Evolutionary conservation across 2,113 vertebrate genomes (phyloP), one percentile per base, ranked within the genome.

Genomic region (Euleptes europaea): DNA sequence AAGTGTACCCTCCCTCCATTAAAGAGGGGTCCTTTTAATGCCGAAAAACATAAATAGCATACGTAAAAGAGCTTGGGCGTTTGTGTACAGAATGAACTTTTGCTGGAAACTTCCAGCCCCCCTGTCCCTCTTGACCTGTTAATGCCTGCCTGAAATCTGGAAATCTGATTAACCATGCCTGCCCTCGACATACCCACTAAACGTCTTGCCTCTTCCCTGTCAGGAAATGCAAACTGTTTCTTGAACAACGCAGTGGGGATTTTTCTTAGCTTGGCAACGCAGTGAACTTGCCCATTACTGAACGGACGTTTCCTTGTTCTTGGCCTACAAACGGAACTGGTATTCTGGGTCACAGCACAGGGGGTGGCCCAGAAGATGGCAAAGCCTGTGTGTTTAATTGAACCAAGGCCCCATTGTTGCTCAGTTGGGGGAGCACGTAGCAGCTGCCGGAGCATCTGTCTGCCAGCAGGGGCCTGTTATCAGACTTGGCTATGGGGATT

Each of bases 371-470:
- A 80, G 77, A 38, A 51, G 77, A 80, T 73, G 69, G 70, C 72
- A 60, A 63, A 85, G 42, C 14, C 51, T 65, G 49, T 85, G 69
- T 71, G n/a, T 80, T 73, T 60, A 65, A 65, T 65, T 85, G 54
- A 65, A 23, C 69, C 57, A 80, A 80, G 69, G 26, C n/a, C 77
- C 77, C 54, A 31, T 54, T 80, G 78, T 33, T 79, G 67, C 69
- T 85, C 67, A 79, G 67, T n/a, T 85, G 67, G 38, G 81, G 40
- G 70, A 10, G 15, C 15, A 57, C 79, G 54, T 49, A 80, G 77
- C 78, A 85, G 77, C 70, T 85, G 77, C 67, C 57, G 35, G 77
- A 85, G 84, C 84, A 80, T 80, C 84, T 85, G 77, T 73, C 84
- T 85, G 31, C 13, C 84, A 85, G 77, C 84, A 80, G 84, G 84